Evolutionary conservation across 2,797 vertebrate genomes (phyloP), one percentile per base, ranked within the genome.

Genomic region (Darevskia mixta): DNA sequence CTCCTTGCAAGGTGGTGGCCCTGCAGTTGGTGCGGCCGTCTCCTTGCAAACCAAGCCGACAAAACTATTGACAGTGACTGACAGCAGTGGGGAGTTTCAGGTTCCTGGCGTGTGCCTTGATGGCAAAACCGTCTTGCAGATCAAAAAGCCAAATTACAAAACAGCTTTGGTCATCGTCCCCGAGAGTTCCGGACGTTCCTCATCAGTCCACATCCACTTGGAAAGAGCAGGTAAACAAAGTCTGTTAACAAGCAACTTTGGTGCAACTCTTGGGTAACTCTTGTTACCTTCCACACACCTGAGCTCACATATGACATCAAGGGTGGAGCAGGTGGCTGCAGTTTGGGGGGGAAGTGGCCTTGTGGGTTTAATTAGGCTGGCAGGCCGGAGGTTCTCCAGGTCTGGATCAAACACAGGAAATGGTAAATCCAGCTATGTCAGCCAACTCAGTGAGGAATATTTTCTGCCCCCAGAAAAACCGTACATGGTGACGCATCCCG

Each of bases 41-140:
- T 97, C 98, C 80, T 95, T 96, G 83, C 95, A 97, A 75, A 96
- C 95, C 23, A 92, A 95, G 83, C 93, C 83, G 1, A 95, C 97
- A n/a, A 98, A 97, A 95, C 95, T 98, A 81, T 95, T 99, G 55
- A 98, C 98, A 4, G 91, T 91, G 13, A 98, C 98, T 0, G 98
- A 99, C 93, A 96, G 97, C 91, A 97, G 96, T 0, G 99, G 99
- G 55, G 98, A 97, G 92, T 99, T 99, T 90, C 97, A 96, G 41
- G 95, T 99, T 81, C 98, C 98, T 0, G 98, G 98, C 29, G 79
- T 99, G 91, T 99, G 99, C 82, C 98, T 98, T 0, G 98, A 99
- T 61, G 98, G 98, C 88, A 98, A 98, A 95, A 98, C 96, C 87
- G 97, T 94, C 0, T 91, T 99, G 92, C 97, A 97, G 80, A 93